Evolutionary conservation across 2,113 vertebrate genomes (phyloP).

Genomic region (Micronycteris hirsuta): DNA sequence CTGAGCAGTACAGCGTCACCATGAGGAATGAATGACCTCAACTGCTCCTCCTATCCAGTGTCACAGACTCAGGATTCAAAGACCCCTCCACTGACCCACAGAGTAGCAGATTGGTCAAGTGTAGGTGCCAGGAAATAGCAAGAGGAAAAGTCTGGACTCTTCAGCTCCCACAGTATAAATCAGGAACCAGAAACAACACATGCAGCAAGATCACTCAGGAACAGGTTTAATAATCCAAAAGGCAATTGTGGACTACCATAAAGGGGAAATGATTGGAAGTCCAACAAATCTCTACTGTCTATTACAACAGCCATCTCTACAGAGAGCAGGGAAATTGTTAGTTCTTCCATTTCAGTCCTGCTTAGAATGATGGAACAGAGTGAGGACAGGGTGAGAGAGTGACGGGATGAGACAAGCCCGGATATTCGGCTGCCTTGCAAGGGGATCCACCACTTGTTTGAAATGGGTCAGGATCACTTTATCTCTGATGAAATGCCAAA

Average conservation of each 20-base stretch:
- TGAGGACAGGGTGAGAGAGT: neutral
- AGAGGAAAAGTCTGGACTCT: neutral
- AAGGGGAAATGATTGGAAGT: neutral
- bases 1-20: neutral
- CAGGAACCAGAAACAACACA: neutral
- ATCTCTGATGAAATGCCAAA: neutral
- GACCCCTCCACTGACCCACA: neutral
- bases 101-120: neutral
- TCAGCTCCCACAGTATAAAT: neutral
- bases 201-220: neutral
- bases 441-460: neutral
- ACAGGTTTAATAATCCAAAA: neutral
- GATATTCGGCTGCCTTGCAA: neutral
- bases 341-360: neutral
- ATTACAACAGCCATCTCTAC: neutral
- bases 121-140: neutral
- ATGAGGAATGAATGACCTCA: neutral
- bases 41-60: neutral
- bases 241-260: neutral
- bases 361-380: neutral
- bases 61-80: neutral
- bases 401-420: neutral
- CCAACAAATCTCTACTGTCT: neutral
- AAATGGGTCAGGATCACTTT: constrained; percentile 9
- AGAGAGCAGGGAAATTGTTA: neutral